Conservation (phyloP, 2,888 invertebrate species). For the Lithophane ornitopus region DNA sequence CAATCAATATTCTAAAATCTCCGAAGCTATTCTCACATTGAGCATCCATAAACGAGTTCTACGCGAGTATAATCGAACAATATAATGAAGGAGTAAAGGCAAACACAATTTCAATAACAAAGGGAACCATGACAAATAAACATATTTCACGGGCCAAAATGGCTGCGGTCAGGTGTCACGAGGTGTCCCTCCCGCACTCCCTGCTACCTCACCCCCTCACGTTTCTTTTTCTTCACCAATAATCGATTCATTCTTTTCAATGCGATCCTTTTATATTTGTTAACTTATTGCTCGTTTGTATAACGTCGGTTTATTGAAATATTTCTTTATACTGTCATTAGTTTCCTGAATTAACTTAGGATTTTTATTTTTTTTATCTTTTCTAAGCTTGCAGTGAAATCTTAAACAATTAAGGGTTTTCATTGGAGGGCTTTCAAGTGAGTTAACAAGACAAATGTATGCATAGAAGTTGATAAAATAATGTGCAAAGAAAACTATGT, state of each 20-base stretch:
- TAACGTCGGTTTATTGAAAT: conserved; percentile 55
- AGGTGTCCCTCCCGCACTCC: conserved; percentile 76
- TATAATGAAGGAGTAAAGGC: conserved; percentile 90
- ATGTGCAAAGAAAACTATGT: background rate
- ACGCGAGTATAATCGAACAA: conserved; percentile 89
- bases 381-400: background rate
- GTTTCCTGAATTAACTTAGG: conserved; percentile 43
- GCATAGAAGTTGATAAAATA: too few relatives aligned
- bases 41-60: conserved; percentile 88
- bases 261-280: conserved; percentile 81
- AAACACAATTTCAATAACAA: conserved; percentile 91
- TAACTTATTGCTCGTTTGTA: conserved; percentile 67
- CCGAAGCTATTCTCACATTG: conserved; percentile 86
- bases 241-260: conserved; percentile 88
- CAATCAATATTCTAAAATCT: conserved; percentile 90
- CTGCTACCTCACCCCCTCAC: conserved; percentile 63
- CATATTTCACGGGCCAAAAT: conserved; percentile 90
- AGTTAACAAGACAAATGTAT: background rate
- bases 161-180: conserved; percentile 90
- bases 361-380: background rate
- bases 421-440: background rate
- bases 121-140: conserved; percentile 90
- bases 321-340: conserved; percentile 50
- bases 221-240: conserved; percentile 84
- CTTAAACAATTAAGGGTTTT: background rate